These are phyloP conservation scores for Uromys caudimaculatus DNA, from an alignment of 2,797 vertebrate species.

Conservation along the genomic window DNA sequence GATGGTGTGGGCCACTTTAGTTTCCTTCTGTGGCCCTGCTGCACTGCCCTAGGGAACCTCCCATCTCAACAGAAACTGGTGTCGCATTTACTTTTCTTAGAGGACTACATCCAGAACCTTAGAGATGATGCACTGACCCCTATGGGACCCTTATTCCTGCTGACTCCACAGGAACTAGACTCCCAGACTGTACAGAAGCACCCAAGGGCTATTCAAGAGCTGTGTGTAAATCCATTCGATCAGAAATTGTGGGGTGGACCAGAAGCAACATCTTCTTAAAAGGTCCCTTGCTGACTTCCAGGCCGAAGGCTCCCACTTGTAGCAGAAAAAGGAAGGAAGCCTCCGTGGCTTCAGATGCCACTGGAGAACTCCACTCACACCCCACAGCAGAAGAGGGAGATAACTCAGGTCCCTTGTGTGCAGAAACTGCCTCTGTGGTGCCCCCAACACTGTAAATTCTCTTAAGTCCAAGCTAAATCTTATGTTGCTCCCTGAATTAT, in stretches of 20 bases:
- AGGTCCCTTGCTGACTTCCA: neutral
- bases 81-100: neutral
- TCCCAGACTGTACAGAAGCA: neutral
- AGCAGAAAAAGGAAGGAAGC: neutral
- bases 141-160: neutral
- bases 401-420: neutral
- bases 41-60: neutral
- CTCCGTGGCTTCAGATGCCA: neutral
- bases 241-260: neutral
- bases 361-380: rapidly evolving
- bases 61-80: neutral
- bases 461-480: slow-evolving; percentile 67
- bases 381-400: neutral
- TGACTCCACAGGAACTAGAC: neutral
- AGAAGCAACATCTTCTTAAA: neutral
- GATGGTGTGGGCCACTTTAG: too few species aligned
- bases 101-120: neutral
- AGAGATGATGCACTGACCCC: neutral
- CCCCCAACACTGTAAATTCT: slow-evolving; percentile 72
- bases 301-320: neutral
- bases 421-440: slow-evolving; percentile 32
- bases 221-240: neutral
- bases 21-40: neutral
- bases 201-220: neutral
- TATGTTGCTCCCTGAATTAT: slow-evolving; percentile 80